Conservation (phyloP, 1,140 invertebrate genomes). For the Sarcophaga bullata region DNA sequence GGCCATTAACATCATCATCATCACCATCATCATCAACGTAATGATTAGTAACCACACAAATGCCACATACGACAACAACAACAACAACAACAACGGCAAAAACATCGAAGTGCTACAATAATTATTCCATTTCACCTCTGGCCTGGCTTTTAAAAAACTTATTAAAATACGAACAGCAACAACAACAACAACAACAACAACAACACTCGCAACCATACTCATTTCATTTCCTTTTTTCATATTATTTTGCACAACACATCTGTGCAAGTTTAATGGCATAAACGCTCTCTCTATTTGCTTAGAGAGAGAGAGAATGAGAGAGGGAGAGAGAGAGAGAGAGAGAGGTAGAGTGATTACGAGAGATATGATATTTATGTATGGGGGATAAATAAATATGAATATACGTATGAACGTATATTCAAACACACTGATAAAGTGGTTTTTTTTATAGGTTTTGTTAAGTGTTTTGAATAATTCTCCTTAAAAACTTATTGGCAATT, state of each 20-base stretch:
- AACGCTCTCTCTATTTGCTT: too few relatives aligned
- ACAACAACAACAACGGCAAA: background rate
- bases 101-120: background rate
- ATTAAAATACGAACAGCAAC: background rate
- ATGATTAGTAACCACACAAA: background rate
- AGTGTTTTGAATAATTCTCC: slow-evolving; percentile 3
- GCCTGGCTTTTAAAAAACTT: background rate
- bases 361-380: too few relatives aligned
- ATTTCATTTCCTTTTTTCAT: too few relatives aligned
- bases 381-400: background rate
- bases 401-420: background rate
- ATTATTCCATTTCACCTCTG: background rate
- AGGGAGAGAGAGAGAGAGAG: too few relatives aligned
- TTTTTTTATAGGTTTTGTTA: background rate
- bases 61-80: background rate
- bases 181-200: background rate
- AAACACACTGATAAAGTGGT: background rate
- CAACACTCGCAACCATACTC: too few relatives aligned
- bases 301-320: too few relatives aligned
- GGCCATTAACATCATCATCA: slow-evolving; percentile 13
- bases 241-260: too few relatives aligned
- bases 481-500: slow-evolving; percentile 21
- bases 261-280: too few relatives aligned
- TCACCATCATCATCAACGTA: background rate
- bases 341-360: too few relatives aligned